A percentile compares a stretch with the other conserved stretches of the same genome.
phyloP scores from a whole-genome alignment of 2,113 vertebrate genomes.

The Physeter macrocephalus region DNA sequence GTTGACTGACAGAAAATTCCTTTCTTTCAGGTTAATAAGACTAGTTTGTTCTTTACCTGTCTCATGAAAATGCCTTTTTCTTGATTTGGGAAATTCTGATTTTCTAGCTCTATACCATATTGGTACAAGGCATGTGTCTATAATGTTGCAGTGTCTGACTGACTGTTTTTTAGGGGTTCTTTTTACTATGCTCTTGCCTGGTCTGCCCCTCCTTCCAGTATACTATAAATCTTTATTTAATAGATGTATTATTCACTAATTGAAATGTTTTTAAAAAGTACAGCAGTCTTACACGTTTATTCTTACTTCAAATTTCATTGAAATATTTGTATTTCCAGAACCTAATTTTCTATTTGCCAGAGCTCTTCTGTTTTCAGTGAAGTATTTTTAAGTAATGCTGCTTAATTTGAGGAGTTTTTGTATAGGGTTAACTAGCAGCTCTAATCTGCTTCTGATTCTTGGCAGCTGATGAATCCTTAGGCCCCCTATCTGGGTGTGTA shows the following conservation, averaged over 20 bases:
- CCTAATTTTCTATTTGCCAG: slow-evolving; percentile 41
- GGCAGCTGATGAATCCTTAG: slow-evolving; percentile 16
- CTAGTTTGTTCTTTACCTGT: not conserved
- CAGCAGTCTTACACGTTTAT: not conserved
- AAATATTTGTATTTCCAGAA: slow-evolving; percentile 38
- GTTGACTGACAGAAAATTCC: not conserved
- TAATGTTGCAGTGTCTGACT: not conserved
- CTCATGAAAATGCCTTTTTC: not conserved
- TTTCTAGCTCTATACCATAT: not conserved
- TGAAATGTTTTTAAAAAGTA: slow-evolving; percentile 4
- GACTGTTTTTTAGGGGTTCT: not conserved
- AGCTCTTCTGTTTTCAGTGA: not conserved
- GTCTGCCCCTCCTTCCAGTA: not conserved
- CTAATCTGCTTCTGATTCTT: slow-evolving; percentile 12
- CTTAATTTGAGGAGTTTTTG: not conserved
- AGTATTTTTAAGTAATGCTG: slow-evolving; percentile 40
- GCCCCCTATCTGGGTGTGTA: not conserved
- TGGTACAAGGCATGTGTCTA: not conserved
- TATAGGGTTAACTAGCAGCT: slow-evolving; percentile 41
- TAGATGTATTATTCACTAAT: not conserved
- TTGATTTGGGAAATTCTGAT: not conserved
- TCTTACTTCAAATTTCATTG: slow-evolving; percentile 22
- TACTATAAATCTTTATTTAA: slow-evolving; percentile 11
- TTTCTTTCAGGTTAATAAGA: not conserved
- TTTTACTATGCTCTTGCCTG: not conserved